Base-by-base conservation (phyloP, 2,797 vertebrate genomes). In the Rhinatrema bivittatum region DNA sequence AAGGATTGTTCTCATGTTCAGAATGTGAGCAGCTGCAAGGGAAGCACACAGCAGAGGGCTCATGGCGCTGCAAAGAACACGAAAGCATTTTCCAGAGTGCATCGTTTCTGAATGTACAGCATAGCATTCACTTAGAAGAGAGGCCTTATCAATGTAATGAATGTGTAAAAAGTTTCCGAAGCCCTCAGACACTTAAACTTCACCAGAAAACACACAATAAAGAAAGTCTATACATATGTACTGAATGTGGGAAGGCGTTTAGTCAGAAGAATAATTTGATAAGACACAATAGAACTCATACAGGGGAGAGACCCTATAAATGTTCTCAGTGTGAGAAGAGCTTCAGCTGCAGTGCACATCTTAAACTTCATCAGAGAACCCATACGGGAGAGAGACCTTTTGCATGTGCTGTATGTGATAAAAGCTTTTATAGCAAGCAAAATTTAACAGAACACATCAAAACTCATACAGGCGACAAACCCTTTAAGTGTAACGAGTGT, bases 241-340 rank as follows among this genome's bases (percentile, higher is more conserved):
- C n/a, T n/a, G n/a, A n/a, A n/a, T n/a, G n/a, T n/a, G n/a, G n/a
- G n/a, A n/a, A n/a, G n/a, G n/a, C n/a, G n/a, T n/a, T n/a, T n/a
- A n/a, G n/a, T n/a, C n/a, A n/a, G n/a, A n/a, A n/a, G n/a, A n/a
- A n/a, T n/a, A n/a, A n/a, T n/a, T n/a, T 29, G 22, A 29, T 25
- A 16, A 29, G 25, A 25, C 36, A 41, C 16, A 18, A 32, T 16
- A 32, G 22, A 20, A 41, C 32, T 15, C 39, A 41, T 4, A 41
- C 33, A 42, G 12, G 48, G 31, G 16, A 41, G 37, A 10, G 46
- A 46, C 26, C 47, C 34, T 31, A 30, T 29, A 8, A 38, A 14
- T 42, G 36, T 12, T 8, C 6, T 2, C 27, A 29, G 4, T 44
- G 39, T 31, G 49, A 33, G 16, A 37, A 51, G 24, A 9, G 36